Base-by-base conservation (phyloP, 2,888 invertebrate genomes). In the Yponomeuta malinellus region DNA sequence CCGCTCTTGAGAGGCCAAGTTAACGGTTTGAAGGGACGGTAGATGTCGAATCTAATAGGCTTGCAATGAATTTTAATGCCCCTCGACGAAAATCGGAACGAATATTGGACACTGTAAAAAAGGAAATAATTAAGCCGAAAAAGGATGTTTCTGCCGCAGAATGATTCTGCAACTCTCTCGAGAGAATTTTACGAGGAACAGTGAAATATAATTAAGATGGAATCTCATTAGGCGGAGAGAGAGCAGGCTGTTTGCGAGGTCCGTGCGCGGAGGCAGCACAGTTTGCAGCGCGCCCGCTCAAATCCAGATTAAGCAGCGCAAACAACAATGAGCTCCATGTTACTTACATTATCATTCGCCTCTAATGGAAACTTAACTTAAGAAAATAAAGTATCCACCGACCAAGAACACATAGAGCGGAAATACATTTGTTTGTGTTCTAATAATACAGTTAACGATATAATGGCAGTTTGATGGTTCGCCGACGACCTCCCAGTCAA, bases 31-130 rank as follows among this genome's bases (percentile, higher is more conserved):
- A 82, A 78, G 52, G 52, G 52, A 85, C 85, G 85, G 84, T 90
- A 89, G 89, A 87, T 90, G 89, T 86, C 83, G 84, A 84, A 83
- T 83, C 82, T 87, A 85, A 89, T 85, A 84, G 86, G 85, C 85
- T 78, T 84, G 86, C 85, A 87, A 88, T 90, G 89, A 90, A 90
- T 90, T 89, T 88, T 87, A 88, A 89, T 87, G 83, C 83, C 82
- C 77, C 84, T 83, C 83, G 76, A 79, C 83, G 83, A 85, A 87
- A 87, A 88, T 86, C 84, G 74, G 78, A 84, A 88, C 83, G 86
- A 85, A 89, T 89, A 90, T 89, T 88, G 87, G 86, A 84, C 83
- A 83, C 80, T 78, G 81, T 82, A 84, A 87, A 87, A 72, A 83
- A 84, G 82, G 80, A 85, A 87, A 86, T 84, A 85, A 87, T 87